Conservation (phyloP, 2,113 vertebrate species). For the Siphamia tubifer region DNA sequence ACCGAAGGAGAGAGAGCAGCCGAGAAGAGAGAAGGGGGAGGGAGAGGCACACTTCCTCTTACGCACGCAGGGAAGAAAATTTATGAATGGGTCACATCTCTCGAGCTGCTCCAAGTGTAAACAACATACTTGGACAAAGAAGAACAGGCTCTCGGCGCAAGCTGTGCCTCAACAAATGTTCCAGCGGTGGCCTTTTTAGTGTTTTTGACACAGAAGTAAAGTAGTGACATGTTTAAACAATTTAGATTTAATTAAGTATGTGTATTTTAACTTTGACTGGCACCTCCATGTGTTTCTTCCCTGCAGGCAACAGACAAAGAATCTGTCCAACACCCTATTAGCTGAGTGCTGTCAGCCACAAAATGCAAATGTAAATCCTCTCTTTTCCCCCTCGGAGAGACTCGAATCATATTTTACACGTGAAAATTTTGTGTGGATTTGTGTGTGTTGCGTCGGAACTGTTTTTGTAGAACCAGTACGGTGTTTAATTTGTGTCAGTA, state of each 20-base stretch:
- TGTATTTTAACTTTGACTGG: constrained; percentile 15
- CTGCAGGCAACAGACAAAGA: constrained; percentile 37
- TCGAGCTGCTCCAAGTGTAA: constrained; percentile 68
- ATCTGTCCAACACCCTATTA: not conserved
- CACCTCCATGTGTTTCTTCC: constrained; percentile 3
- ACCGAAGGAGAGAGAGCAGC: constrained; percentile 48
- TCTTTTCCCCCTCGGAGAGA: not conserved
- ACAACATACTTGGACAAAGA: constrained; percentile 71
- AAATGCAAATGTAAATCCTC: constrained; percentile 14
- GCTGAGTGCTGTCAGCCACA: constrained; percentile 4
- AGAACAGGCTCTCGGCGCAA: constrained; percentile 28
- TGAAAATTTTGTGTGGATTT: too few species aligned
- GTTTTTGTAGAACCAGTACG: too few species aligned
- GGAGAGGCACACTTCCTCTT: constrained; percentile 76
- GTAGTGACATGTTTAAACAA: not conserved
- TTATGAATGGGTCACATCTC: constrained; percentile 78
- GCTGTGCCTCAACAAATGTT: not conserved
- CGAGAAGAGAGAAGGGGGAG: not conserved
- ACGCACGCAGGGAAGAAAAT: constrained; percentile 70
- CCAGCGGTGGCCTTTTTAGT: not conserved
- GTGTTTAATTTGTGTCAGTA: too few species aligned
- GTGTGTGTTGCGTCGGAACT: too few species aligned
- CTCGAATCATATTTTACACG: not conserved
- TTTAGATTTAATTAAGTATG: constrained; percentile 24
- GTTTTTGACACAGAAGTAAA: not conserved